Percentiles rank a stretch among this genome's conserved stretches.
Conservation (phyloP, 1,140 invertebrate genomes). For the Bacillus rossius region DNA sequence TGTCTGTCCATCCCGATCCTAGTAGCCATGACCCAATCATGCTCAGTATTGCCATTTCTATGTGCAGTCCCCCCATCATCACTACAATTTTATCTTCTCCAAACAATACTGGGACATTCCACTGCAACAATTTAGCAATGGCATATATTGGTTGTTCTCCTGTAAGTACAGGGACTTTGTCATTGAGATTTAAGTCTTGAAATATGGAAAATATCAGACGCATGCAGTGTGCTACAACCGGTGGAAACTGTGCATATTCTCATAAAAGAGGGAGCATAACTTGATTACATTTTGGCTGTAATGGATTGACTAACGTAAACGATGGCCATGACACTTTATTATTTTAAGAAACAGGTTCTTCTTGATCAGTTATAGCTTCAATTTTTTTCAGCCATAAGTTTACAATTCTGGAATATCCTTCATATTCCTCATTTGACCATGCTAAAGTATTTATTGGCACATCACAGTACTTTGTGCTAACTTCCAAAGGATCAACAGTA, state of each 20-base stretch:
- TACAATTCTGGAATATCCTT: neutral
- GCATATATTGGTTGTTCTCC: conserved; percentile 26
- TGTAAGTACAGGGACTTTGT: conserved; percentile 12
- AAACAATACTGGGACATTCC: conserved; percentile 25
- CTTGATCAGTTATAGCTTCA: no score
- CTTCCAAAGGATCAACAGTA: neutral
- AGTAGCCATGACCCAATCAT: conserved; percentile 7
- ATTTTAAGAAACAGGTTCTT: neutral
- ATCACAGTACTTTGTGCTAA: neutral
- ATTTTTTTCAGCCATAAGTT: no score
- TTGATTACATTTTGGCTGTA: no score
- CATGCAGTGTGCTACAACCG: conserved; percentile 2
- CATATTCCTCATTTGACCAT: neutral
- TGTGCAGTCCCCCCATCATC: conserved; percentile 28
- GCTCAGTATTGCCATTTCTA: conserved; percentile 21
- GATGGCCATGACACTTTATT: neutral
- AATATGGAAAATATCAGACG: neutral
- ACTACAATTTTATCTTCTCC: conserved; percentile 26
- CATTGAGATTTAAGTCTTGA: conserved; percentile 3
- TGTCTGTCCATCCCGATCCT: conserved; percentile 3
- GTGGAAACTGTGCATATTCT: neutral
- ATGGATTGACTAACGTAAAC: neutral
- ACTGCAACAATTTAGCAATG: conserved; percentile 28
- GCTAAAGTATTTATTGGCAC: neutral
- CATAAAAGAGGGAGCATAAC: neutral